Conservation (phyloP, 2,888 invertebrate species). For the Andricus curvator region DNA sequence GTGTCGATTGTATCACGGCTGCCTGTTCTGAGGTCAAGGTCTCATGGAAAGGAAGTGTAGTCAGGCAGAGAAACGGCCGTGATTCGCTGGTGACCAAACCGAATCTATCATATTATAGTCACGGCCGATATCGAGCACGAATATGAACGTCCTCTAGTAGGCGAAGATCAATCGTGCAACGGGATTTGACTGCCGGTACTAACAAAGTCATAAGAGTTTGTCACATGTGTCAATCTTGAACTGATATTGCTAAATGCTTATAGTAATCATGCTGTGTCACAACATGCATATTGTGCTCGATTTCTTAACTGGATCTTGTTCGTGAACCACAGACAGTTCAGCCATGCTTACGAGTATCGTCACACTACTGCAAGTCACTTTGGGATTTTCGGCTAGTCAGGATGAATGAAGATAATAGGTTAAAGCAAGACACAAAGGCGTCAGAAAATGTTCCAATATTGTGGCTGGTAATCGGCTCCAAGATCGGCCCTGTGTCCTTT, state of each 20-base stretch:
- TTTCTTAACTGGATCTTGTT: neutral
- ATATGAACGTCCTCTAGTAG: conserved; percentile 41
- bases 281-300: neutral
- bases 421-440: neutral
- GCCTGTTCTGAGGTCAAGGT: conserved; percentile 49
- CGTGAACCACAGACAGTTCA: neutral
- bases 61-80: conserved; percentile 37
- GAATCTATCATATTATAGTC: conserved; percentile 17
- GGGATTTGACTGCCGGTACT: conserved; percentile 45
- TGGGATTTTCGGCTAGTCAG: neutral
- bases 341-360: neutral
- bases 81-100: conserved; percentile 37
- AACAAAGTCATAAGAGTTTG: conserved; percentile 16
- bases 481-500: neutral
- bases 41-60: conserved; percentile 45
- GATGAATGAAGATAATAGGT: neutral
- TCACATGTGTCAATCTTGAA: neutral
- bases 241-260: neutral
- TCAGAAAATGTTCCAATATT: conserved; percentile 26
- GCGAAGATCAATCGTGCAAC: conserved; percentile 50
- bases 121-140: conserved; percentile 7
- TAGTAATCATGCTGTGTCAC: conserved; percentile 3
- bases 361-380: conserved; percentile 2
- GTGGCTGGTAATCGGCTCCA: neutral
- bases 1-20: conserved; percentile 42